Evolutionary conservation across 1,140 invertebrate species (phyloP).

Genomic region (Acromyrmex charruanus): DNA sequence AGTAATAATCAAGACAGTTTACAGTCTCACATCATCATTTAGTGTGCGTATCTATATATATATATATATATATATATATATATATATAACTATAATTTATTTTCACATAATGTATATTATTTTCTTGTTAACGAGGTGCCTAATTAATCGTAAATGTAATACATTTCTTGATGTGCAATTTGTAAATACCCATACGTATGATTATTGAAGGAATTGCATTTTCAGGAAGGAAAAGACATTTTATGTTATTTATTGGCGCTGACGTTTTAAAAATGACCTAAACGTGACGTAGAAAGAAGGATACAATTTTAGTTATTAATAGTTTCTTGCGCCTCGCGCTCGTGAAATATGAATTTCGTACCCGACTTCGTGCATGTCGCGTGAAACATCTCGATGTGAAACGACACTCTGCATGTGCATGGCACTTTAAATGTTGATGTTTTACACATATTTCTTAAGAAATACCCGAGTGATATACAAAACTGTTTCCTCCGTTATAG

Average conservation of each 20-base stretch:
- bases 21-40: no score
- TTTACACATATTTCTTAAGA: slow-evolving; percentile 16
- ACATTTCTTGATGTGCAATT: slow-evolving; percentile 13
- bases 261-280: slow-evolving; percentile 15
- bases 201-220: slow-evolving; percentile 2
- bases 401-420: slow-evolving; percentile 67
- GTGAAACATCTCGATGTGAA: slow-evolving; percentile 49
- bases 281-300: slow-evolving; percentile 7
- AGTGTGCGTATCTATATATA: no score
- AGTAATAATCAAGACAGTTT: slow-evolving; percentile 15
- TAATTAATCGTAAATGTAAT: slow-evolving; percentile 8
- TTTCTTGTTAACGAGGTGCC: background rate
- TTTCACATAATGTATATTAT: slow-evolving; percentile 9
- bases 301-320: slow-evolving; percentile 30
- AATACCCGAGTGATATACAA: slow-evolving; percentile 32
- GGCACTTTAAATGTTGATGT: slow-evolving; percentile 54
- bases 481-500: slow-evolving; percentile 43
- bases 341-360: slow-evolving; percentile 31
- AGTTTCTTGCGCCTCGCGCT: slow-evolving; percentile 28
- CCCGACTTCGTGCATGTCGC: slow-evolving; percentile 53
- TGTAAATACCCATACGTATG: background rate
- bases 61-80: no score
- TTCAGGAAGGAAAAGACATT: background rate
- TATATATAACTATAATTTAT: slow-evolving; percentile 46
- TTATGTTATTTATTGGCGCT: slow-evolving; percentile 29